These are phyloP conservation scores for Psilopogon haemacephalus DNA, from an alignment of 2,113 vertebrate genomes.

Conservation along the genomic window DNA sequence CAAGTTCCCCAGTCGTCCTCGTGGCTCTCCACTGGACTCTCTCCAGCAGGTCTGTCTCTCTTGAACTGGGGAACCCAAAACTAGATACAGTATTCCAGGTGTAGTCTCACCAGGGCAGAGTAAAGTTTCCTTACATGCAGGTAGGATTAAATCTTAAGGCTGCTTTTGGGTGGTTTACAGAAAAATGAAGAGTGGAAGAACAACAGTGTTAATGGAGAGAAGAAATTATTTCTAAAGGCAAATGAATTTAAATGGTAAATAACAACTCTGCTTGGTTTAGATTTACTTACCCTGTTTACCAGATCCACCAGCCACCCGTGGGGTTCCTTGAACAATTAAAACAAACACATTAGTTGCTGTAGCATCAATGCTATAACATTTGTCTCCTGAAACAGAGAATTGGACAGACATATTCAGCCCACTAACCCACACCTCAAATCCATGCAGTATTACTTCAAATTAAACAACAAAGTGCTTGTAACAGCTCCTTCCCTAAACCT, in stretches of 20 bases:
- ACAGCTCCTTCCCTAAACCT: background rate
- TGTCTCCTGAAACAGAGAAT: background rate
- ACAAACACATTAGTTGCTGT: slow-evolving; percentile 34
- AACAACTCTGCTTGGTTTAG: background rate
- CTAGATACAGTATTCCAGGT: too few species aligned
- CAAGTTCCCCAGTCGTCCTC: too few species aligned
- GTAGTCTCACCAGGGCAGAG: too few species aligned
- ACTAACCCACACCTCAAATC: background rate
- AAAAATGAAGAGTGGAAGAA: background rate
- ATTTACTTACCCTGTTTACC: slow-evolving; percentile 89
- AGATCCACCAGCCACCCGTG: slow-evolving; percentile 99
- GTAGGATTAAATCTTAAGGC: background rate
- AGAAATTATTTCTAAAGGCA: background rate
- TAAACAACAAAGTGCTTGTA: background rate
- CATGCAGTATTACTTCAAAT: background rate
- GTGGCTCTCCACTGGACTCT: too few species aligned
- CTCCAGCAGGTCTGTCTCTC: too few species aligned
- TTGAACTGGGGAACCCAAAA: too few species aligned
- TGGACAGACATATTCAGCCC: background rate
- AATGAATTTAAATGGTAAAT: background rate
- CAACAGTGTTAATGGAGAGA: background rate
- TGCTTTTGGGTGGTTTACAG: background rate
- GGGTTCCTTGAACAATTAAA: slow-evolving; percentile 87
- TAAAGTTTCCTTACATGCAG: background rate
- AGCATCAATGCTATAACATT: background rate